Conservation (phyloP, 2,113 vertebrate species). For the Eptesicus fuscus region DNA sequence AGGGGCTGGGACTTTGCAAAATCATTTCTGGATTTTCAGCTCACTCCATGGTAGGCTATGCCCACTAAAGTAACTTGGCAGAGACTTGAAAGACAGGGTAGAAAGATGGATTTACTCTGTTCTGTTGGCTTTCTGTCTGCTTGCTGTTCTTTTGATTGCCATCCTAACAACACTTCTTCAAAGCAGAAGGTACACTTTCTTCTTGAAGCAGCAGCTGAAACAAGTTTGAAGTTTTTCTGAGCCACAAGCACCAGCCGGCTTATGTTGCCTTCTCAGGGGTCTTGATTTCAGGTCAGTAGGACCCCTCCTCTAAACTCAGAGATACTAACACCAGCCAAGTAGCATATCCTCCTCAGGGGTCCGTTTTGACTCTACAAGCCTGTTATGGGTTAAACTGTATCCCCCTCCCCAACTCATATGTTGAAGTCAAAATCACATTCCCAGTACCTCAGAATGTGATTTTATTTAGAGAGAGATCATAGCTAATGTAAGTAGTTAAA, state of each 20-base stretch:
- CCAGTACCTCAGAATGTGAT: neutral
- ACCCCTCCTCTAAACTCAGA: neutral
- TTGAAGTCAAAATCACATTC: neutral
- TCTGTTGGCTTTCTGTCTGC: neutral
- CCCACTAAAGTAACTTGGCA: neutral
- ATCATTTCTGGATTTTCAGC: neutral
- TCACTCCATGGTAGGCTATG: neutral
- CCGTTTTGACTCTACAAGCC: neutral
- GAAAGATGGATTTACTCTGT: neutral
- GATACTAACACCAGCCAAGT: neutral
- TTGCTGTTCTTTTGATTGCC: neutral
- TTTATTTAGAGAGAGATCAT: neutral
- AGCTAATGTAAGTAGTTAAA: neutral
- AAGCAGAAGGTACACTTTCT: neutral
- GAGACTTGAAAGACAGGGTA: neutral
- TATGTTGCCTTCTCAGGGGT: neutral
- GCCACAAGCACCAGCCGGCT: neutral
- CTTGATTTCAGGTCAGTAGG: neutral
- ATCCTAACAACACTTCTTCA: neutral
- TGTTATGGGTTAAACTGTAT: neutral
- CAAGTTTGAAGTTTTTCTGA: neutral
- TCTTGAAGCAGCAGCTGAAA: neutral
- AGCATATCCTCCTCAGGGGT: neutral
- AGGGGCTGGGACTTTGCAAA: neutral
- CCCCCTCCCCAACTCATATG: accelerated